phyloP scores from a whole-genome alignment of 2,113 vertebrate genomes.

The Passer domesticus region DNA sequence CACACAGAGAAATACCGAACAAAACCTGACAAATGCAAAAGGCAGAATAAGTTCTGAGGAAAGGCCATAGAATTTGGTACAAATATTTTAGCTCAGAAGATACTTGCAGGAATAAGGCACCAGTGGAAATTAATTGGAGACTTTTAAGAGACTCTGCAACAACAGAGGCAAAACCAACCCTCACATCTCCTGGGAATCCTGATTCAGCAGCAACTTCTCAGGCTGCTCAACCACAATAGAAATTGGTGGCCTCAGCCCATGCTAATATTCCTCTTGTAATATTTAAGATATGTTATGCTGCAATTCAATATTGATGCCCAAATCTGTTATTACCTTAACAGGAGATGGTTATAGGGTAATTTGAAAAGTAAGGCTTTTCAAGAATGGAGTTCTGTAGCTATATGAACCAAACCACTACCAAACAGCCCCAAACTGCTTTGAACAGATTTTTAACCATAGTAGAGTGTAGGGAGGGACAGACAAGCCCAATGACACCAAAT shows the following conservation, averaged over 20 bases:
- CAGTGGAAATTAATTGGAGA: not conserved
- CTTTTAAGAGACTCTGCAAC: not conserved
- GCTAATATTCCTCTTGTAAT: not conserved
- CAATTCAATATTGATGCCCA: not conserved
- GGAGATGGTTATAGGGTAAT: not conserved
- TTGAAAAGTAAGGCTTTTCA: not conserved
- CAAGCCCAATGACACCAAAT: not conserved
- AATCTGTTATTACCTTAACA: not conserved
- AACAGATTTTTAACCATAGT: not conserved
- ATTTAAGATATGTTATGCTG: not conserved
- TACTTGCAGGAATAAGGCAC: not conserved
- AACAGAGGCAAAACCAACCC: not conserved
- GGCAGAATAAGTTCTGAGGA: not conserved
- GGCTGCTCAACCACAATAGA: not conserved
- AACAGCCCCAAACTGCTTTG: not conserved
- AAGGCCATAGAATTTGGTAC: not conserved
- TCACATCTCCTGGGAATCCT: not conserved
- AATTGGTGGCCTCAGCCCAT: not conserved
- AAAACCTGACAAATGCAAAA: not conserved
- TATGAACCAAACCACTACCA: not conserved
- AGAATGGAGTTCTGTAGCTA: not conserved
- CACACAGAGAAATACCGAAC: rapidly evolving
- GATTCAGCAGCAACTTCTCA: not conserved
- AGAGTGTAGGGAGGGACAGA: not conserved
- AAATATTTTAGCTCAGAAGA: not conserved